These are phyloP conservation scores for Numenius phaeopus DNA, from an alignment of 2,797 vertebrate genomes.

Conservation along the genomic window DNA sequence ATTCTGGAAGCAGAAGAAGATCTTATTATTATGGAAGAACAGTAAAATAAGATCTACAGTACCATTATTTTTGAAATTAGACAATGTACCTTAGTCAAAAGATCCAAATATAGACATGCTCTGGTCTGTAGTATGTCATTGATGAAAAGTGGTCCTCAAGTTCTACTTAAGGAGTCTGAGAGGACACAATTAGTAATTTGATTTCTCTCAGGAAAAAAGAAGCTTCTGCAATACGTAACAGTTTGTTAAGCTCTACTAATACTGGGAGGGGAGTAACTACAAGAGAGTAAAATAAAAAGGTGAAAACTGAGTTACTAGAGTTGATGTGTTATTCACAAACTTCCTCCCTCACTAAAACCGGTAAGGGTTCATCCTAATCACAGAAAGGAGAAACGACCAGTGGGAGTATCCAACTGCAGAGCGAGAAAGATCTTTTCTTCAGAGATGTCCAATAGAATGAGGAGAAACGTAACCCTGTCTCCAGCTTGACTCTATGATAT, in stretches of 20 bases:
- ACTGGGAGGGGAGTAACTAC: neutral
- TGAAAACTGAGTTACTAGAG: neutral
- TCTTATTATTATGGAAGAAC: slow-evolving; percentile 47
- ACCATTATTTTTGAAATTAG: slow-evolving; percentile 65
- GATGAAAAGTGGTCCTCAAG: slow-evolving; percentile 7
- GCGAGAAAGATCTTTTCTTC: neutral
- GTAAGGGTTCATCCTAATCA: neutral
- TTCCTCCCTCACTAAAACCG: neutral
- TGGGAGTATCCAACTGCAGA: neutral
- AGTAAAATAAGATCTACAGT: slow-evolving; percentile 52
- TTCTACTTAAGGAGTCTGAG: neutral
- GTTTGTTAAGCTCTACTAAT: neutral
- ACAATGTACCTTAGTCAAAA: slow-evolving; percentile 58
- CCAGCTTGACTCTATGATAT: neutral
- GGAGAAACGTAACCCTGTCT: neutral
- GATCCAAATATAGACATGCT: slow-evolving; percentile 61
- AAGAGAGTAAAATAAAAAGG: neutral
- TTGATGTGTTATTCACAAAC: neutral
- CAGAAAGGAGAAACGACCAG: neutral
- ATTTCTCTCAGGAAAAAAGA: slow-evolving; percentile 1
- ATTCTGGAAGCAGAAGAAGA: slow-evolving; percentile 46
- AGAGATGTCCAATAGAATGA: neutral
- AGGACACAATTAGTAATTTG: slow-evolving; percentile 33
- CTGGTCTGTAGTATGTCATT: neutral
- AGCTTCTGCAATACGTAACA: neutral